phyloP scores from a whole-genome alignment of 2,888 invertebrate genomes.

The Aleiodes testaceus region DNA sequence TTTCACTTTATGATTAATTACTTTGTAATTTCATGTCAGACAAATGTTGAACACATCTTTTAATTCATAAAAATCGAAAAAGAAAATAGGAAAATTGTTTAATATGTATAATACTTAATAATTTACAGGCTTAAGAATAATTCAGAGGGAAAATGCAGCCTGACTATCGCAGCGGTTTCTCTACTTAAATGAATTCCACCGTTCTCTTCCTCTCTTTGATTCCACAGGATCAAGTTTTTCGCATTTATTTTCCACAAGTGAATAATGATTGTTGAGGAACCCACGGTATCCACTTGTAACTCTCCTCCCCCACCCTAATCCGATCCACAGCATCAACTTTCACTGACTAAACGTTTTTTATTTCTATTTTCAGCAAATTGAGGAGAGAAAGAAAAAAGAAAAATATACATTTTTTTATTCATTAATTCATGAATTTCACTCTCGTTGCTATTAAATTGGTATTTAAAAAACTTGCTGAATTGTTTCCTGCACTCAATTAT shows the following conservation, averaged over 20 bases:
- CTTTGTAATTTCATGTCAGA: conserved; percentile 2
- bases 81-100: no score
- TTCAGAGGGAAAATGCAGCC: neutral
- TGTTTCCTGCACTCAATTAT: neutral
- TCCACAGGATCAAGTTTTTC: conserved; percentile 1
- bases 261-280: neutral
- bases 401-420: neutral
- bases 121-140: no score
- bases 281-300: conserved; percentile 17
- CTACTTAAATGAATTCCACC: conserved; percentile 15
- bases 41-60: neutral
- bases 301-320: neutral
- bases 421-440: conserved; percentile 10
- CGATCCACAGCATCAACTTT: conserved; percentile 7
- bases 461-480: neutral
- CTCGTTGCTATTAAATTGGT: conserved; percentile 6
- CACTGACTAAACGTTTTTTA: conserved; percentile 20
- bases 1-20: conserved; percentile 51
- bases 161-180: conserved; percentile 23
- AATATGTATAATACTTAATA: no score
- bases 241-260: neutral
- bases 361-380: neutral
- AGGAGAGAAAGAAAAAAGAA: neutral
- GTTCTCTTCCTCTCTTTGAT: neutral
- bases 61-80: no score